These are phyloP conservation scores for Drosophila leontia DNA, from an alignment of 1,140 invertebrate species.

Conservation along the genomic window DNA sequence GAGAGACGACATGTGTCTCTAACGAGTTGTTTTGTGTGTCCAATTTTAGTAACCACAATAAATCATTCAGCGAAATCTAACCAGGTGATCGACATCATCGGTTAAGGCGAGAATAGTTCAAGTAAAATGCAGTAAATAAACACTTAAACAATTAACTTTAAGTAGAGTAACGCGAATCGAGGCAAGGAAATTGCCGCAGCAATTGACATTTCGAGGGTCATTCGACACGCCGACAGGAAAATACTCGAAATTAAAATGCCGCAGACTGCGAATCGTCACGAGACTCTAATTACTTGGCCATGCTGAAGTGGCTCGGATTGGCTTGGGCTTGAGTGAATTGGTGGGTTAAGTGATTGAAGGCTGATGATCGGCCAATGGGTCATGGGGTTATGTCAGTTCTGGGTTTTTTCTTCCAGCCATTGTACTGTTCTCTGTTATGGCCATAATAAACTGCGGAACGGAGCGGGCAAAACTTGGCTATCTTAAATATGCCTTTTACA, in stretches of 20 bases:
- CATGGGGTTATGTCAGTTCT: slow-evolving; percentile 44
- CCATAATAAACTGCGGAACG: slow-evolving; percentile 48
- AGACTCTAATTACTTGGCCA: slow-evolving; percentile 30
- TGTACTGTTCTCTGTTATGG: slow-evolving; percentile 30
- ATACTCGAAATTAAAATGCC: slow-evolving; percentile 35
- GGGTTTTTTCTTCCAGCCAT: slow-evolving; percentile 27
- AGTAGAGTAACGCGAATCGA: slow-evolving; percentile 19
- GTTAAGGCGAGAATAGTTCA: slow-evolving; percentile 42
- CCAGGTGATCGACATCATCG: slow-evolving; percentile 26
- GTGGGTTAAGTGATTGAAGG: slow-evolving; percentile 31
- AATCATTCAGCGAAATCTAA: slow-evolving; percentile 42
- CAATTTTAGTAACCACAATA: slow-evolving; percentile 30
- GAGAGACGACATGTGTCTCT: slow-evolving; percentile 32
- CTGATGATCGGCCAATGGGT: slow-evolving; percentile 29
- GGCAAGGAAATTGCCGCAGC: slow-evolving; percentile 29
- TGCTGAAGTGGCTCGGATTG: slow-evolving; percentile 27
- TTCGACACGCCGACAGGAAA: slow-evolving; percentile 40
- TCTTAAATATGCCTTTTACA: slow-evolving; percentile 77
- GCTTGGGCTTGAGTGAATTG: slow-evolving; percentile 20
- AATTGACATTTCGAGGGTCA: slow-evolving; percentile 62
- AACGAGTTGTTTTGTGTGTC: slow-evolving; percentile 23
- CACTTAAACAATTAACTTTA: slow-evolving; percentile 46
- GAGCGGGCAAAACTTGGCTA: slow-evolving; percentile 48
- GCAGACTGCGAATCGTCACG: slow-evolving; percentile 34
- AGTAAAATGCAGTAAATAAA: slow-evolving; percentile 43